Base-by-base conservation (phyloP, 2,888 invertebrate species). In the Podotricha telesiphe region DNA sequence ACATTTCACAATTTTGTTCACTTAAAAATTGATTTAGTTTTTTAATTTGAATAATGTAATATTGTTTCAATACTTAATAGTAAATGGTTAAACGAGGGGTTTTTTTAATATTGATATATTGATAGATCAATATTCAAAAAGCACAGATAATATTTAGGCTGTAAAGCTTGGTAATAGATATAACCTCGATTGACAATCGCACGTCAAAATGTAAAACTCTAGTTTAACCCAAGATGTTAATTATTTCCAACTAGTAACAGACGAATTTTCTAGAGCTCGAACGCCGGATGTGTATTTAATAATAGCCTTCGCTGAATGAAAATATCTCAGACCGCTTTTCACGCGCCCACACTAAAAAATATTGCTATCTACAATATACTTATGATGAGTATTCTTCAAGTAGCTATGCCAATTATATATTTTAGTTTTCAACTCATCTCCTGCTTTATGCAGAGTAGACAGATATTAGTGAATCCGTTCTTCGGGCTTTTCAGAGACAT, bases 281-380 rank as follows among this genome's bases (percentile, higher is more conserved):
- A 71, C 68, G 74, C 68, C 76, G 76, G 73, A 79, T 78, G 77
- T 79, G 75, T 73, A 72, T 74, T 73, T 71, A 70, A 74, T 75
- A 75, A 77, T 79, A 78, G 73, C 76, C 73, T 72, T 73, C 72
- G 70, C 66, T 63, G 64, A 72, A 71, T 78, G 78, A 86, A 86
- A 85, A 88, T 86, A 87, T 80, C 78, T 72, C 75, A 78, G 80
- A 80, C 83, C 82, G 75, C 78, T 80, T 80, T 82, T 81, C 77
- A 74, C 75, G 77, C 87, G 76, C 87, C 87, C 80, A 88, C 87
- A 73, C 75, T 45, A 76, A 76, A 68, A 72, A 75, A 77, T 74
- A 70, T 77, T 73, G 73, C 74, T 74, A 78, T 76, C 74, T 73
- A 68, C 66, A 72, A 76, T 69, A 70, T 68, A 72, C 69, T 74